phyloP scores from a whole-genome alignment of 2,113 vertebrate species.

The Mustelus asterias region DNA sequence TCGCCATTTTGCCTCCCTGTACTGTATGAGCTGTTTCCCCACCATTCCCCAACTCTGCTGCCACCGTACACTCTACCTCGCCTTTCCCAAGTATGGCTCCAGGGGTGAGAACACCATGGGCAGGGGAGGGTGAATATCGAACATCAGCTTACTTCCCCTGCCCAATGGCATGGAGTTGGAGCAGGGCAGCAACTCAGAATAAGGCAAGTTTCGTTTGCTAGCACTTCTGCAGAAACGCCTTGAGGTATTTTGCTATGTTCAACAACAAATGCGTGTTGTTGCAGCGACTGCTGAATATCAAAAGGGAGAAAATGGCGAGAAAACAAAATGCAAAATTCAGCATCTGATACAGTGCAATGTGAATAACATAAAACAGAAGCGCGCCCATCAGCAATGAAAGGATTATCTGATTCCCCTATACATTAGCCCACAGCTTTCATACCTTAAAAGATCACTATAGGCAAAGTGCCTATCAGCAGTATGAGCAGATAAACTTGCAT shows the following conservation, averaged over 20 bases:
- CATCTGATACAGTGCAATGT: slow-evolving; percentile 18
- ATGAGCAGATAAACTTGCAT: slow-evolving; percentile 27
- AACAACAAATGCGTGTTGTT: neutral
- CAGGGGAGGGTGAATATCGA: neutral
- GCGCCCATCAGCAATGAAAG: neutral
- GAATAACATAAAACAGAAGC: slow-evolving; percentile 30
- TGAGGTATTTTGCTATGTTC: neutral
- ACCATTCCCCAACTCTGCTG: neutral
- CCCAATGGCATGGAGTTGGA: neutral
- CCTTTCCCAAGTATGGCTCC: neutral
- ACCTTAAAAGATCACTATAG: slow-evolving; percentile 33
- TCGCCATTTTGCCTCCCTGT: neutral
- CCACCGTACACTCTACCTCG: neutral
- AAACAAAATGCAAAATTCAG: neutral
- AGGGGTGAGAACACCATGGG: neutral
- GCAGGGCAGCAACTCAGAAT: neutral
- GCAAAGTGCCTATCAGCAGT: slow-evolving; percentile 19
- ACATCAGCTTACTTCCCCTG: neutral
- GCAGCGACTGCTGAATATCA: neutral
- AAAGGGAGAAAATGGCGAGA: neutral
- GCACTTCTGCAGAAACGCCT: neutral
- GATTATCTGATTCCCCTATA: slow-evolving; percentile 34
- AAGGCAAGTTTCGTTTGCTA: neutral
- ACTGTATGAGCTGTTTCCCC: neutral
- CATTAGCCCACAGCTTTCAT: slow-evolving; percentile 24